phyloP scores from a whole-genome alignment of 2,113 vertebrate genomes.

The Mandrillus leucophaeus region DNA sequence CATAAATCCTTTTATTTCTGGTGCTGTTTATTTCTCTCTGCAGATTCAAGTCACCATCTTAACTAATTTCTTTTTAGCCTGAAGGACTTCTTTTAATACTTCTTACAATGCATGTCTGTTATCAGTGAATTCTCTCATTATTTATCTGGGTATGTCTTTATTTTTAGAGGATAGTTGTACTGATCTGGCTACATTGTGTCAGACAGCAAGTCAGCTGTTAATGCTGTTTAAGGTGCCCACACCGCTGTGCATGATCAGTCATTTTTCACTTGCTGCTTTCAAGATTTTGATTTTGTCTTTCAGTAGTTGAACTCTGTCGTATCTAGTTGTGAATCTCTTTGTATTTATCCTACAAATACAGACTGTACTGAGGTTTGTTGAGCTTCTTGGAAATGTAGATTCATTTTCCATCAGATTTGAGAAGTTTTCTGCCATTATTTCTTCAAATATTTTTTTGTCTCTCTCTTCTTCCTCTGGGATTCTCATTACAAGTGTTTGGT shows the following conservation, averaged over 20 bases:
- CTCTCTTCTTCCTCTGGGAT: neutral
- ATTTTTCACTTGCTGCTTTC: neutral
- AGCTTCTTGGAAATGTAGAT: neutral
- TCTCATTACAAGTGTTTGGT: neutral
- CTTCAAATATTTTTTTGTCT: neutral
- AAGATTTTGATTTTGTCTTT: neutral
- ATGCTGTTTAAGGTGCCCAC: accelerated
- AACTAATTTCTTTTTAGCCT: neutral
- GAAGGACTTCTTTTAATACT: neutral
- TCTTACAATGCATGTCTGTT: neutral
- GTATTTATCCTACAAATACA: neutral
- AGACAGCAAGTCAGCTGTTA: neutral
- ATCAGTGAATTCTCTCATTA: neutral
- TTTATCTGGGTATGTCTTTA: neutral
- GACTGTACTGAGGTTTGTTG: neutral
- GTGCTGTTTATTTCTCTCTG: neutral
- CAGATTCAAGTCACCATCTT: neutral
- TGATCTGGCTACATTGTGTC: neutral
- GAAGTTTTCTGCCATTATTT: neutral
- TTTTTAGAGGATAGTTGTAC: neutral
- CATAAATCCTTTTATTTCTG: neutral
- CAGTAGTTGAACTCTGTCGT: neutral
- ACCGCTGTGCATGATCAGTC: accelerated
- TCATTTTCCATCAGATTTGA: neutral
- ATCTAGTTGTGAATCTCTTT: neutral